A percentile compares a stretch with the other conserved stretches of the same genome.
These are phyloP conservation scores for Glareola pratincola DNA, from an alignment of 2,113 vertebrate species.

Conservation along the genomic window DNA sequence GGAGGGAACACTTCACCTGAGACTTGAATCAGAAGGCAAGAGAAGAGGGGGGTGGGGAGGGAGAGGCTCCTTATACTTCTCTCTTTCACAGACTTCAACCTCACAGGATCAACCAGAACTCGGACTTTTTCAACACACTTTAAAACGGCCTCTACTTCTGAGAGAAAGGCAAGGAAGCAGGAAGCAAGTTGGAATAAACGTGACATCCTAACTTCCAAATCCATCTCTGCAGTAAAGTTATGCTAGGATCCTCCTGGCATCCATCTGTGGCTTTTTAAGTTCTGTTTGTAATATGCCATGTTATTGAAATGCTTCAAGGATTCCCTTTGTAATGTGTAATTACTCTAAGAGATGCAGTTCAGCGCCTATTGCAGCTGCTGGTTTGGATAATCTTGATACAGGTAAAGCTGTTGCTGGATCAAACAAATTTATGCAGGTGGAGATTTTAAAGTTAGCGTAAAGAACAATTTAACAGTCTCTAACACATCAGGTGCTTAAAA, in stretches of 20 bases:
- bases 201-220: not conserved
- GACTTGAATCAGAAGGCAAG: not conserved
- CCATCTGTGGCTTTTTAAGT: not conserved
- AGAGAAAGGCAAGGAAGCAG: not conserved
- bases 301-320: slow-evolving; percentile 24
- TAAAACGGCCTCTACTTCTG: not conserved
- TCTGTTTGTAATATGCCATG: not conserved
- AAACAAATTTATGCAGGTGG: slow-evolving; percentile 17
- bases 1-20: not conserved
- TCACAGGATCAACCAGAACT: not conserved
- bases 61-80: not conserved
- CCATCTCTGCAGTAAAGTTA: not conserved
- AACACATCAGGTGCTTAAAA: slow-evolving; percentile 4
- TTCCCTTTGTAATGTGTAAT: slow-evolving; percentile 30
- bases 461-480: not conserved
- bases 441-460: slow-evolving; percentile 1
- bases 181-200: not conserved
- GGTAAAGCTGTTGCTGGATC: not conserved
- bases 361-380: not conserved
- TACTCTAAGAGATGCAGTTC: not conserved
- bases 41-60: not conserved
- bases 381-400: not conserved
- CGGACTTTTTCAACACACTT: not conserved
- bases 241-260: not conserved
- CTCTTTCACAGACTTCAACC: not conserved